Percentiles rank a stretch among this genome's conserved stretches.
These are phyloP conservation scores for Dinoponera quadriceps DNA, from an alignment of 1,140 invertebrate species.

Conservation along the genomic window DNA sequence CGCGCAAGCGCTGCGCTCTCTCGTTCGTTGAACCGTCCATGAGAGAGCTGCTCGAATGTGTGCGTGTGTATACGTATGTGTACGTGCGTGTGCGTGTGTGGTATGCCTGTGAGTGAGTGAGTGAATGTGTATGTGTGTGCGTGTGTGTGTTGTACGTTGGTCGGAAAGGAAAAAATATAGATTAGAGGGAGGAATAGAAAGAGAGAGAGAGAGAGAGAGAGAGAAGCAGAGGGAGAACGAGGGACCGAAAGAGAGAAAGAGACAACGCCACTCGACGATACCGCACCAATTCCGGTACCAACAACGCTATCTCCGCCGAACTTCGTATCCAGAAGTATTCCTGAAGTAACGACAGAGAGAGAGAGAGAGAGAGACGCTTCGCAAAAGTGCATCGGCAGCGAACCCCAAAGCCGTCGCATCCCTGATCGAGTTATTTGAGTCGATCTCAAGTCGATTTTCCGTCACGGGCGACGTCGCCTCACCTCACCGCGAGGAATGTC, in stretches of 20 bases:
- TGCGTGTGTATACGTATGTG: background rate
- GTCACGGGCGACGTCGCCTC: too few relatives aligned
- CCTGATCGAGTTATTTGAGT: too few relatives aligned
- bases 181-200: conserved; percentile 35
- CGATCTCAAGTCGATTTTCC: too few relatives aligned
- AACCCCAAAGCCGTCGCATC: too few relatives aligned
- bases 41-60: conserved; percentile 55
- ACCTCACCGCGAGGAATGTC: too few relatives aligned
- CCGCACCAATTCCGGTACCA: conserved; percentile 57
- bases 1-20: conserved; percentile 78
- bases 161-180: conserved; percentile 70
- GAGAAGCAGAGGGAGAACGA: conserved; percentile 34
- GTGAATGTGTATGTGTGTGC: background rate
- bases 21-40: conserved; percentile 80
- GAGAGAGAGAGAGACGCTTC: too few relatives aligned
- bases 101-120: background rate
- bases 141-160: conserved; percentile 22
- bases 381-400: too few relatives aligned
- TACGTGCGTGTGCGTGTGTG: background rate
- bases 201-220: background rate
- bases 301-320: conserved; percentile 30
- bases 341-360: background rate
- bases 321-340: background rate
- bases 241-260: conserved; percentile 21
- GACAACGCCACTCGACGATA: conserved; percentile 57